A percentile compares a stretch with the other conserved stretches of the same genome.
phyloP scores from a whole-genome alignment of 2,888 invertebrate species.

The Aelia acuminata region DNA sequence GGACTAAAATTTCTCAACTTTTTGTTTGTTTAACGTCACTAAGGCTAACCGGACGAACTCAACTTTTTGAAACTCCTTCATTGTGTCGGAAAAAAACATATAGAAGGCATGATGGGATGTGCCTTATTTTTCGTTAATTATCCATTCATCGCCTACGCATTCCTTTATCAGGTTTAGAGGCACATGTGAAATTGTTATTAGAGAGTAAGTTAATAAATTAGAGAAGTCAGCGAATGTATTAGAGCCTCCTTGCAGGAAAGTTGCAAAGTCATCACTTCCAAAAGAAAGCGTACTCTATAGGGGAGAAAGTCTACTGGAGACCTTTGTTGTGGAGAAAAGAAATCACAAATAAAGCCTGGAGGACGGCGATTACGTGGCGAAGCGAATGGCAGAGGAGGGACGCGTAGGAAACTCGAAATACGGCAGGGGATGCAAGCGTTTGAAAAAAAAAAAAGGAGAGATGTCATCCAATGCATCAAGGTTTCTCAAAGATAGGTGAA shows the following conservation, averaged over 20 bases:
- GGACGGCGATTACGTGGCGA: constrained; percentile 1
- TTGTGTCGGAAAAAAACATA: no score
- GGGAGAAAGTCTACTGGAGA: background rate
- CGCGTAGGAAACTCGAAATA: background rate
- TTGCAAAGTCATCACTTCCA: constrained; percentile 13
- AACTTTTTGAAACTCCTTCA: no score
- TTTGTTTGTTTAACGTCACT: no score
- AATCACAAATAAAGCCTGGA: constrained; percentile 42
- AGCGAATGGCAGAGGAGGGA: background rate
- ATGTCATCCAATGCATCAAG: no score
- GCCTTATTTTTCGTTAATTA: no score
- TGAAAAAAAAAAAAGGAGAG: background rate
- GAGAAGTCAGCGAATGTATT: background rate
- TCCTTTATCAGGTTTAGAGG: background rate
- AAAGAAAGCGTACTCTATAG: constrained; percentile 7
- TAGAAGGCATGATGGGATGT: no score
- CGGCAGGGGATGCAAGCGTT: background rate
- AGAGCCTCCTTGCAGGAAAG: constrained; percentile 3
- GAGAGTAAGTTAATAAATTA: background rate
- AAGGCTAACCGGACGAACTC: no score
- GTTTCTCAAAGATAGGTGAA: no score
- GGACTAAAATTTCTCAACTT: no score
- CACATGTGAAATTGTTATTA: background rate
- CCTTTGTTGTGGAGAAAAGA: constrained; percentile 31
- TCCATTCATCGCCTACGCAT: no score